Base-by-base conservation (phyloP, 37 sponge, comb jelly and placozoan genomes). In the Cliona cf. orientalis region DNA sequence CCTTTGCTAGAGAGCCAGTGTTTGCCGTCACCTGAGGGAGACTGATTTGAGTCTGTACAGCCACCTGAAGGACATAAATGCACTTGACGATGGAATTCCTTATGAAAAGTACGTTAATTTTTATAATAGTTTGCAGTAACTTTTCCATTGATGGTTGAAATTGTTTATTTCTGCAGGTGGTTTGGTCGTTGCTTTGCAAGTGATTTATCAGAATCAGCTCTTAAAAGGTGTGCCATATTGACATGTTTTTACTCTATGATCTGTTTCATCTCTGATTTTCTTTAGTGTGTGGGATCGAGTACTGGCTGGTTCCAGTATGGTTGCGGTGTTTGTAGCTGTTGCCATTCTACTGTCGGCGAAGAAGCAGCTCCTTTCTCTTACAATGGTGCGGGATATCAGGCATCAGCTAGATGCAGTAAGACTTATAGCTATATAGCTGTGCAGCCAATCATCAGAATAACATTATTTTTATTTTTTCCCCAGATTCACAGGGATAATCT, bases 201-300 rank as follows among this genome's bases (percentile, higher is more conserved):
- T 1, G 64, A 58, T 31, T 58, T 87, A 36, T 81, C 87, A 23
- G 73, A 80, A 49, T 42, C 75, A 2, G 46, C 66, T 65, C 56
- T 87, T 32, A 81, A 74, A 72, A 80, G 68, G 86, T 77, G 57
- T 41, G 65, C 34, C 3, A 37, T 7, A 49, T 63, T 22, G 32
- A 63, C 3, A 43, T 37, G 11, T 26, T 44, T 37, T 26, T 6
- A 5, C 21, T 42, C 14, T 71, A 40, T 71, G 40, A 6, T 42
- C 23, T 58, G 23, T 35, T 75, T 14, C 42, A 2, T 3, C 25
- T 3, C 25, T 44, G n/a, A n/a, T n/a, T n/a, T n/a, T 39, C 3
- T 72, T 22, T 42, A 87, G 90, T 57, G 57, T 89, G 19, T 89
- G 90, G 90, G 90, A 89, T 72, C 71, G 68, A 46, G 66, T 89